These are phyloP conservation scores for Rhamphomyia laevipes DNA, from an alignment of 2,888 invertebrate species.

Conservation along the genomic window DNA sequence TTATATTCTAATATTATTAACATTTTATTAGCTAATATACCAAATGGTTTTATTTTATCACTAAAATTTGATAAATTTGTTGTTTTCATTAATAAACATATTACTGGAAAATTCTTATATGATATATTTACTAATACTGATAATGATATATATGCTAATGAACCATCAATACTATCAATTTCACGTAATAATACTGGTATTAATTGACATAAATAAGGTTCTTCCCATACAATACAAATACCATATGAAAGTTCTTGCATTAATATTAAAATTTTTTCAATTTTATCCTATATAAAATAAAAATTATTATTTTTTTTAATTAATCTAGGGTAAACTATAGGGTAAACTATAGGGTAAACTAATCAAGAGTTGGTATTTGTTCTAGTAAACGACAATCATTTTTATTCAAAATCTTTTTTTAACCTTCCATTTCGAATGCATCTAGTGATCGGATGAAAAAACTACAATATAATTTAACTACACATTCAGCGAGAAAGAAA, in stretches of 20 bases:
- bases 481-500: no score
- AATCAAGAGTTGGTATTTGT: no score
- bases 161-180: conserved; percentile 39
- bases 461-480: no score
- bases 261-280: conserved; percentile 23
- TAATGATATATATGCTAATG: conserved; percentile 39
- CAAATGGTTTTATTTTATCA: conserved; percentile 27
- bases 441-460: no score
- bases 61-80: conserved; percentile 43
- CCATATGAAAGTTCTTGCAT: conserved; percentile 63
- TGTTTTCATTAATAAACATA: conserved; percentile 58
- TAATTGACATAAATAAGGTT: conserved; percentile 56
- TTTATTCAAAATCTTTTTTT: no score
- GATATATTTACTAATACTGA: conserved; percentile 68
- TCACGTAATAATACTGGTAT: conserved; percentile 56
- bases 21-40: conserved; percentile 33
- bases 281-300: conserved; percentile 20
- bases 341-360: no score
- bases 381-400: no score
- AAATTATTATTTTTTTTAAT: no score
- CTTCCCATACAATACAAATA: conserved; percentile 68
- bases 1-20: conserved; percentile 32
- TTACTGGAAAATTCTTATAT: conserved; percentile 63
- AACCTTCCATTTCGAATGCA: no score
- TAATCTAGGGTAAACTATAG: no score